Conservation (phyloP, 2,888 invertebrate genomes). For the Actias luna region DNA sequence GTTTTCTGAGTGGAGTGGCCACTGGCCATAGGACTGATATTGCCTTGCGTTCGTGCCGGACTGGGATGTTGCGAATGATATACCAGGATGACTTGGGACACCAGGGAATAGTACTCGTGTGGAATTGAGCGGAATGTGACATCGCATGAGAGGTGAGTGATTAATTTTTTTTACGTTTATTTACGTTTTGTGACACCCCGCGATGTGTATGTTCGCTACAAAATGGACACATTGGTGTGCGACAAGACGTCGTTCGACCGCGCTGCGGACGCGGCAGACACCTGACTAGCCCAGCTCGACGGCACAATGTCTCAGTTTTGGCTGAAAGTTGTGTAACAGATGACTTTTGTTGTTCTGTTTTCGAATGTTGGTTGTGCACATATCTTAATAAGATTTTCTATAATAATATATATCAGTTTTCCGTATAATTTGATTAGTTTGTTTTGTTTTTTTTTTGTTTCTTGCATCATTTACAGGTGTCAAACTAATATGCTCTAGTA, state of each 20-base stretch:
- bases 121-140: constrained; percentile 82
- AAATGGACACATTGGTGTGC: constrained; percentile 68
- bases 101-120: constrained; percentile 71
- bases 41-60: constrained; percentile 77
- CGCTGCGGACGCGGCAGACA: constrained; percentile 47
- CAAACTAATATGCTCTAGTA: background rate
- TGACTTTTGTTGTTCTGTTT: constrained; percentile 52
- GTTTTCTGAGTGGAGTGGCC: constrained; percentile 78
- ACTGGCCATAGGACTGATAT: constrained; percentile 79
- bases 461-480: background rate
- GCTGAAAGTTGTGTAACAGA: constrained; percentile 66
- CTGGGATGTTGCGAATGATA: constrained; percentile 75
- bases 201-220: constrained; percentile 58
- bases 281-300: constrained; percentile 41
- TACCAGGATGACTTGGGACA: constrained; percentile 77
- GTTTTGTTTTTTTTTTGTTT: too few species aligned
- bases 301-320: constrained; percentile 34
- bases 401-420: background rate
- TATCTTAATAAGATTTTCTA: constrained; percentile 29
- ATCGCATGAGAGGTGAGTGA: constrained; percentile 79
- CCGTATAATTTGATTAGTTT: background rate
- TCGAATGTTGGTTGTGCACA: constrained; percentile 40
- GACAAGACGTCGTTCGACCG: constrained; percentile 58
- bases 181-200: constrained; percentile 67
- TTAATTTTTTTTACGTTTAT: constrained; percentile 68